These are phyloP conservation scores for Lamellibrachia luymesi DNA, from an alignment of 1,140 invertebrate genomes.

Conservation along the genomic window DNA sequence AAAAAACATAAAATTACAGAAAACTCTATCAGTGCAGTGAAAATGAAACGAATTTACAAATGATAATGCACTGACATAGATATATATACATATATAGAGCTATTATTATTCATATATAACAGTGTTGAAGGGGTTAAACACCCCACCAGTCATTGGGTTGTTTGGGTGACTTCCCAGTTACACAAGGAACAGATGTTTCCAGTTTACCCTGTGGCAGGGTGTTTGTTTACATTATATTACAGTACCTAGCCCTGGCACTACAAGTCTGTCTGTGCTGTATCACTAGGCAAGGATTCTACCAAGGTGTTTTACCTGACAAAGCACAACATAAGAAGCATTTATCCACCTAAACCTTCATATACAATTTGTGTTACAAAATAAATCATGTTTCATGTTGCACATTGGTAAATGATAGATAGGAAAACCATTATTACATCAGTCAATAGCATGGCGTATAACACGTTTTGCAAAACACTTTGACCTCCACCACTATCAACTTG, in stretches of 20 bases:
- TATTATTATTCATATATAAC: neutral
- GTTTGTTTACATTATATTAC: neutral
- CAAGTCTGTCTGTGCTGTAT: neutral
- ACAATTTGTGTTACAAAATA: no score
- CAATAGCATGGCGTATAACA: no score
- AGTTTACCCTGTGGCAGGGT: neutral
- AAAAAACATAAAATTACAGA: neutral
- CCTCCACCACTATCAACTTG: neutral
- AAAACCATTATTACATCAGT: no score
- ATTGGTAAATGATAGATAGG: no score
- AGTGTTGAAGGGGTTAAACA: neutral
- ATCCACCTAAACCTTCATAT: no score
- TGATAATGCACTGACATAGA: no score
- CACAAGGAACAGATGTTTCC: neutral
- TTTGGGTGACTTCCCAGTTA: neutral
- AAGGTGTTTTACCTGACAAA: neutral
- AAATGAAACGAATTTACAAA: neutral
- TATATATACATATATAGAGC: no score
- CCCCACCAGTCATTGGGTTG: neutral
- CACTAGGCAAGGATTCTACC: neutral
- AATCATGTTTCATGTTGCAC: no score
- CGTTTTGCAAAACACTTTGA: no score
- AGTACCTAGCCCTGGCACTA: neutral
- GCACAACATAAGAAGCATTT: neutral
- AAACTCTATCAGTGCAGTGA: neutral